A percentile compares a stretch with the other conserved stretches of the same genome.
phyloP scores from a whole-genome alignment of 2,113 vertebrate species.

The Apus apus region DNA sequence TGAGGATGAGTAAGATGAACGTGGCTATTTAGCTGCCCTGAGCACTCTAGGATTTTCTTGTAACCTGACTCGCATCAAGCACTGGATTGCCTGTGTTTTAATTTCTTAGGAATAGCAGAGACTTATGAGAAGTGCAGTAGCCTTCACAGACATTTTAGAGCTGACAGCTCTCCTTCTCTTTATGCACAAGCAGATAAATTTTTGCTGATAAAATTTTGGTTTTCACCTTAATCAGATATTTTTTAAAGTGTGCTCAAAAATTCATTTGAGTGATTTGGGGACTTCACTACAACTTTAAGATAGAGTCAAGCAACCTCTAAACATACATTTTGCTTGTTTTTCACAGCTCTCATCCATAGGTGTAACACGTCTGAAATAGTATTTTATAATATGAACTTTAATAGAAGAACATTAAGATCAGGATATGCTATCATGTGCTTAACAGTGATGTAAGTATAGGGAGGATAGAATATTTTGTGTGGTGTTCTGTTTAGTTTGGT shows the following conservation, averaged over 20 bases:
- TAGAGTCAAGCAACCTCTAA: background rate
- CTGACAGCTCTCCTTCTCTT: background rate
- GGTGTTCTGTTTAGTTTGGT: background rate
- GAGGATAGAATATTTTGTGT: background rate
- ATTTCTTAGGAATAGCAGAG: background rate
- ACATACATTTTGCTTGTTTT: background rate
- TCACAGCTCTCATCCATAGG: background rate
- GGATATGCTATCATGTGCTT: background rate
- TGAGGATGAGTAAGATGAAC: background rate
- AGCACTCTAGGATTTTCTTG: background rate
- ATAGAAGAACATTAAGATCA: background rate
- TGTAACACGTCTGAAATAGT: background rate
- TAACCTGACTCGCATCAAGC: background rate
- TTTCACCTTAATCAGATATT: background rate
- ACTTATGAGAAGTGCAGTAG: background rate
- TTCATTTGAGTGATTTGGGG: background rate
- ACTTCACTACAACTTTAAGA: background rate
- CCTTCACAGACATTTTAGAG: background rate
- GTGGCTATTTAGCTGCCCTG: background rate
- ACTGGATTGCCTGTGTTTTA: background rate
- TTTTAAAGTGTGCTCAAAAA: background rate
- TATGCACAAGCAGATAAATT: background rate
- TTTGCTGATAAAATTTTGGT: background rate
- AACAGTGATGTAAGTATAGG: background rate
- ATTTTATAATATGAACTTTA: background rate